Percentiles rank a stretch among this genome's conserved stretches.
Conservation (phyloP, 2,888 invertebrate genomes). For the Malthinus seriepunctatus region DNA sequence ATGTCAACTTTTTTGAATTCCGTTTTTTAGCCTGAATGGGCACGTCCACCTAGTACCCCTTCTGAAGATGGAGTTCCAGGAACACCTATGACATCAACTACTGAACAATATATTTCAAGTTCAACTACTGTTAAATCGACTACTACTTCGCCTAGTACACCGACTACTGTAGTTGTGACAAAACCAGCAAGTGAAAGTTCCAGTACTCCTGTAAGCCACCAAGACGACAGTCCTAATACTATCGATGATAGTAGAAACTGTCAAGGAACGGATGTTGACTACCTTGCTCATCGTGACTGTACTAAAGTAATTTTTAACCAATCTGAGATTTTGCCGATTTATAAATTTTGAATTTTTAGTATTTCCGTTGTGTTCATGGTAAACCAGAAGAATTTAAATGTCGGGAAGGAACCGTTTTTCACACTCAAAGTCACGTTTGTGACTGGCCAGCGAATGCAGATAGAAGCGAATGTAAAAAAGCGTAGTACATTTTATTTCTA, state of each 20-base stretch:
- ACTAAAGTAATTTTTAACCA: conserved; percentile 54
- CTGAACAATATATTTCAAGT: conserved; percentile 42
- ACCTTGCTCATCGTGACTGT: conserved; percentile 62
- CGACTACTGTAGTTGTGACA: conserved; percentile 23
- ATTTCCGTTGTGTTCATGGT: conserved; percentile 84
- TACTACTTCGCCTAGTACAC: conserved; percentile 31
- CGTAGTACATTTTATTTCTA: neutral
- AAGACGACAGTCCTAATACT: conserved; percentile 19
- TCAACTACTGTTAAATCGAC: conserved; percentile 23
- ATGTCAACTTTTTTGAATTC: conserved; percentile 6
- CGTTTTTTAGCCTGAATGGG: conserved; percentile 75
- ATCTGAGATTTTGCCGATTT: neutral
- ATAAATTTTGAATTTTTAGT: conserved; percentile 57
- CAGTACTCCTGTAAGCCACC: conserved; percentile 39
- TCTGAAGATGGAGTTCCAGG: conserved; percentile 43
- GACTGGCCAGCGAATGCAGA: conserved; percentile 80
- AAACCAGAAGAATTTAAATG: conserved; percentile 74
- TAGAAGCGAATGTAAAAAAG: conserved; percentile 60
- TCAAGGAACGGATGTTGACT: conserved; percentile 54
- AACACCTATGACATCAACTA: conserved; percentile 38
- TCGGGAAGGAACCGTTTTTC: conserved; percentile 74
- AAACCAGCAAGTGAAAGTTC: conserved; percentile 39
- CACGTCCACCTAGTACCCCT: conserved; percentile 74
- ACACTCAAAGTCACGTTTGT: conserved; percentile 70
- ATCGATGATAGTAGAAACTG: conserved; percentile 53